A percentile compares a stretch with the other conserved stretches of the same genome.
Conservation (phyloP, 92 coral and sea anemone genomes). For the Parazoanthus atlanticus region DNA sequence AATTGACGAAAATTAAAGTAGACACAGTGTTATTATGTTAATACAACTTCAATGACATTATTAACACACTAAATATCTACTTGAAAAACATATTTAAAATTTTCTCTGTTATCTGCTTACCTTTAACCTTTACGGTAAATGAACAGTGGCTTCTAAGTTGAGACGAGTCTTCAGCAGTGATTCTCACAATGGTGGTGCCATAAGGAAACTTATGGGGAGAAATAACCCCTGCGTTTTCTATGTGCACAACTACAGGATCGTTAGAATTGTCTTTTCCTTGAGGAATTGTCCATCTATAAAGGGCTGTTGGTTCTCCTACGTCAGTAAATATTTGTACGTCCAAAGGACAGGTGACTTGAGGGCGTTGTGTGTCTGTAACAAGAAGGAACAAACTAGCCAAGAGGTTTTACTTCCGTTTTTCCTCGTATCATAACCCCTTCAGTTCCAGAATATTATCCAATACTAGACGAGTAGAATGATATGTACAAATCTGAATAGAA, state of each 20-base stretch:
- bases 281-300: slow-evolving; percentile 31
- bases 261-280: slow-evolving; percentile 19
- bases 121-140: slow-evolving; percentile 15
- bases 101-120: neutral
- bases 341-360: slow-evolving; percentile 14
- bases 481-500: too few species aligned
- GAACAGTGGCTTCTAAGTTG: slow-evolving; percentile 36
- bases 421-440: too few species aligned
- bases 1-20: neutral
- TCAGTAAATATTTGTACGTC: slow-evolving; percentile 10
- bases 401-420: too few species aligned
- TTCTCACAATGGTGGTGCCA: slow-evolving; percentile 7
- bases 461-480: too few species aligned
- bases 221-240: neutral
- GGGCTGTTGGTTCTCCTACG: slow-evolving; percentile 4
- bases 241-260: neutral
- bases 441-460: too few species aligned
- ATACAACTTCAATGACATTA: neutral
- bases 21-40: too few species aligned
- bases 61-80: neutral
- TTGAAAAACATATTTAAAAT: too few species aligned
- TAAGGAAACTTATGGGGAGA: slow-evolving; percentile 28
- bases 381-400: neutral
- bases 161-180: slow-evolving; percentile 27
- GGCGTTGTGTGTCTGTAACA: neutral